Conservation (phyloP, 2,888 invertebrate genomes). For the Drosophila bunnanda region DNA sequence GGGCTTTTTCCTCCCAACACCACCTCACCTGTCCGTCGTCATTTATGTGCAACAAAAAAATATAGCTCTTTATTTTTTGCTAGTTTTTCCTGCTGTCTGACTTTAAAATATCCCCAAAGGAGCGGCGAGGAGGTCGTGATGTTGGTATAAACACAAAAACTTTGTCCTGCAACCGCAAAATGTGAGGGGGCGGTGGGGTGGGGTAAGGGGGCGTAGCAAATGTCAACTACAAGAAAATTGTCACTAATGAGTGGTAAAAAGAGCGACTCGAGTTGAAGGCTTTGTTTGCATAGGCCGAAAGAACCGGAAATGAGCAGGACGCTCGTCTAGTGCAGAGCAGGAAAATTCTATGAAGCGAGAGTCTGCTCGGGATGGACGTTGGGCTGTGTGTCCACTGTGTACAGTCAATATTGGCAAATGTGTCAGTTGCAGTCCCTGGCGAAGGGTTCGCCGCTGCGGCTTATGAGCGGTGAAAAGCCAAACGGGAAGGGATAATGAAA, state of each 20-base stretch:
- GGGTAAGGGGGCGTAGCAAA: slow-evolving; percentile 48
- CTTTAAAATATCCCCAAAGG: slow-evolving; percentile 30
- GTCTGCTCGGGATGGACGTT: slow-evolving; percentile 14
- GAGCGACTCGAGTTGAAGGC: slow-evolving; percentile 61
- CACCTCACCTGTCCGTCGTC: slow-evolving; percentile 18
- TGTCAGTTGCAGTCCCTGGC: slow-evolving; percentile 70
- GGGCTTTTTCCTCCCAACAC: neutral
- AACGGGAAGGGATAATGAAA: slow-evolving; percentile 76
- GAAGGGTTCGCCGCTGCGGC: slow-evolving; percentile 35
- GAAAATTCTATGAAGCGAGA: slow-evolving; percentile 23
- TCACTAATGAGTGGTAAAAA: slow-evolving; percentile 81
- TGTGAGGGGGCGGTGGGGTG: neutral
- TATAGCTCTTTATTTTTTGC: neutral
- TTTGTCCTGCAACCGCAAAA: slow-evolving; percentile 57
- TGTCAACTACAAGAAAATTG: slow-evolving; percentile 82
- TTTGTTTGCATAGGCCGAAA: slow-evolving; percentile 65
- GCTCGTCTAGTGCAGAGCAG: no score
- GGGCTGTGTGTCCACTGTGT: slow-evolving; percentile 31
- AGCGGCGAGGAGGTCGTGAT: slow-evolving; percentile 3
- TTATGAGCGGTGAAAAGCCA: slow-evolving; percentile 60
- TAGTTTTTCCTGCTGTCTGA: slow-evolving; percentile 12
- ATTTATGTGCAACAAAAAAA: slow-evolving; percentile 33
- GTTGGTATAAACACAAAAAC: slow-evolving; percentile 51
- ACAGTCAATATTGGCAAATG: slow-evolving; percentile 80
- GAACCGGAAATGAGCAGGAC: slow-evolving; percentile 40